Conservation (phyloP, 2,888 invertebrate genomes). For the Spatulosminthurus flaviceps region DNA sequence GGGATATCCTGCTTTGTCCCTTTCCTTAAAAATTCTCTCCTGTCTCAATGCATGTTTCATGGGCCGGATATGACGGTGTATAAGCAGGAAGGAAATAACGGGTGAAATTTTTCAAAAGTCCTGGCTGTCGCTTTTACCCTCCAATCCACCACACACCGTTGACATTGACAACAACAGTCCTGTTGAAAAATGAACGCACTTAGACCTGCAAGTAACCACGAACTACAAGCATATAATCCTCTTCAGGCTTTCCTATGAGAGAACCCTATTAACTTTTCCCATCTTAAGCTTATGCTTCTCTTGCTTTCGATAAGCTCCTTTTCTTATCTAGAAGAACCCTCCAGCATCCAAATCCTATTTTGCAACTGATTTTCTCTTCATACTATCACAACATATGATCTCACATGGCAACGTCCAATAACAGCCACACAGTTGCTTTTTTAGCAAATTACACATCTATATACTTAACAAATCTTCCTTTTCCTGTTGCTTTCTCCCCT, state of each 20-base stretch:
- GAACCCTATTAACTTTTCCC: neutral
- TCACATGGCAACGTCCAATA: too few relatives aligned
- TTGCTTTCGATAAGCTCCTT: neutral
- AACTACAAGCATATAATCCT: neutral
- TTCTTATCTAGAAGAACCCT: neutral
- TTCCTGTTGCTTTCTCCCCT: too few relatives aligned
- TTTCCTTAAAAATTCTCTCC: neutral
- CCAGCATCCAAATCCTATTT: neutral
- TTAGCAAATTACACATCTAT: too few relatives aligned
- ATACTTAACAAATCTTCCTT: too few relatives aligned
- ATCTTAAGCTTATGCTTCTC: neutral
- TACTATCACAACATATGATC: neutral
- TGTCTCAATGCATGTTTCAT: neutral
- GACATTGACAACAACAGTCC: neutral
- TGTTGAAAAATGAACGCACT: neutral
- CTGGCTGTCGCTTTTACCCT: neutral
- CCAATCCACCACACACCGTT: neutral
- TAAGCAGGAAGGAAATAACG: conserved; percentile 2
- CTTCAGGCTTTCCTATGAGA: neutral
- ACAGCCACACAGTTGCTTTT: too few relatives aligned
- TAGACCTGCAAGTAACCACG: neutral
- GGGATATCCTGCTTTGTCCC: neutral
- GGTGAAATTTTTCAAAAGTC: neutral
- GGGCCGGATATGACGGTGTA: neutral
- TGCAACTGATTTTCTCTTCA: neutral